Conservation (phyloP, 1,140 invertebrate genomes). For the Delia radicum region DNA sequence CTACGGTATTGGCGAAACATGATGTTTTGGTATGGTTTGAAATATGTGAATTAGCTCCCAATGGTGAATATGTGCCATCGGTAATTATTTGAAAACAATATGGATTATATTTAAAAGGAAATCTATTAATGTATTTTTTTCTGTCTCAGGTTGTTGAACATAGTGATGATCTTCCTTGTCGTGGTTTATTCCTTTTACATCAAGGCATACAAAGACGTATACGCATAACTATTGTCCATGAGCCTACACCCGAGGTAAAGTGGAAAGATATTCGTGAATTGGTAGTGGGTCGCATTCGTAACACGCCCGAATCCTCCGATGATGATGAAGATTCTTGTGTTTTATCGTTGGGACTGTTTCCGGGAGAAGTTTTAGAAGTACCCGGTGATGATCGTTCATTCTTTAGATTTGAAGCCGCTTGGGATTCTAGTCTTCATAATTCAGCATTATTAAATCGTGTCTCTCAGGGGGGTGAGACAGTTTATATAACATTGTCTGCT, state of each 20-base stretch:
- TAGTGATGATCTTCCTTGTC: conserved; percentile 91
- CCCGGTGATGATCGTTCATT: conserved; percentile 81
- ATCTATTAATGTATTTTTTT: neutral
- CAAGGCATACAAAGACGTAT: conserved; percentile 96
- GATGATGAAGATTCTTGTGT: conserved; percentile 90
- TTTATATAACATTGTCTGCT: conserved; percentile 97
- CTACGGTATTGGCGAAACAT: conserved; percentile 89
- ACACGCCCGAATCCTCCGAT: conserved; percentile 83
- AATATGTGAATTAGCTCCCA: conserved; percentile 96
- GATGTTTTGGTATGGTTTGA: conserved; percentile 99
- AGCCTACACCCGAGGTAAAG: conserved; percentile 84
- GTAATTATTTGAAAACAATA: conserved; percentile 55
- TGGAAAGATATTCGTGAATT: conserved; percentile 93
- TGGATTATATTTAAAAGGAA: too few species aligned
- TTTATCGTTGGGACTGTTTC: conserved; percentile 94
- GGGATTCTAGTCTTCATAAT: conserved; percentile 99
- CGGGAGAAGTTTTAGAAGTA: conserved; percentile 91
- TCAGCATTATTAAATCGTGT: conserved; percentile 93
- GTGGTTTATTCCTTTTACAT: conserved; percentile 93
- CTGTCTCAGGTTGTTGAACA: conserved; percentile 80
- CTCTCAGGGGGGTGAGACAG: conserved; percentile 93
- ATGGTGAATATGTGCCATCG: conserved; percentile 95
- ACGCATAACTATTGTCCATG: conserved; percentile 97
- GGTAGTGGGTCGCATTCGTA: conserved; percentile 91
- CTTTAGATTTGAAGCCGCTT: conserved; percentile 93